These are phyloP conservation scores for Microplitis manilae DNA, from an alignment of 2,888 invertebrate genomes.

Conservation along the genomic window DNA sequence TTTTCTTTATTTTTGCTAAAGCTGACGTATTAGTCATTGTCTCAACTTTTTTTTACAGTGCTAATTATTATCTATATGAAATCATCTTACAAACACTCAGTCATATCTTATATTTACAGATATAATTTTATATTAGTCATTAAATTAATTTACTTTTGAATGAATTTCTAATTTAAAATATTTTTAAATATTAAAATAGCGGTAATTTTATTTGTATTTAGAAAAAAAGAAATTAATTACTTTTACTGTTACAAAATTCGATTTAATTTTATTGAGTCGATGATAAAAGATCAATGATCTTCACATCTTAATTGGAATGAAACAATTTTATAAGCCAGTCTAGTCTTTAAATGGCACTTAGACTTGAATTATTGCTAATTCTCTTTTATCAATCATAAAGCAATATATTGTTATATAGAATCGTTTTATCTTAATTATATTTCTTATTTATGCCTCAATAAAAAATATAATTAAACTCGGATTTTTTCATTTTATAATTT, in stretches of 20 bases:
- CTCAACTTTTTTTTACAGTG: slow-evolving; percentile 6
- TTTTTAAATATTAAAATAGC: no score
- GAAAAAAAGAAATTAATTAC: background rate
- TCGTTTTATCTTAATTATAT: background rate
- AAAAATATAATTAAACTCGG: background rate
- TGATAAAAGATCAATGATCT: background rate
- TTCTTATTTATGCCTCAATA: background rate
- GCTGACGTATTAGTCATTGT: slow-evolving; percentile 8
- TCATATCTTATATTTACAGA: background rate
- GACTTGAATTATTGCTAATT: background rate
- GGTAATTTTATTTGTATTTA: background rate
- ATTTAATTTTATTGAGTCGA: background rate
- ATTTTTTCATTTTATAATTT: no score
- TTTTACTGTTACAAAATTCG: background rate
- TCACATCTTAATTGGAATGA: background rate
- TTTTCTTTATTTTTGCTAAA: background rate
- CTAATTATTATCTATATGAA: background rate
- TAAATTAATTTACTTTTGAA: background rate
- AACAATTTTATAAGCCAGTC: background rate
- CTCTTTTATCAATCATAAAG: background rate
- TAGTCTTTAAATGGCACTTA: background rate
- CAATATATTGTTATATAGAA: background rate
- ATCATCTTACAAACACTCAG: background rate
- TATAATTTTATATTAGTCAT: no score
- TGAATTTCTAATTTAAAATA: no score